Conservation (phyloP, 2,113 vertebrate genomes). For the Marmota monax region DNA sequence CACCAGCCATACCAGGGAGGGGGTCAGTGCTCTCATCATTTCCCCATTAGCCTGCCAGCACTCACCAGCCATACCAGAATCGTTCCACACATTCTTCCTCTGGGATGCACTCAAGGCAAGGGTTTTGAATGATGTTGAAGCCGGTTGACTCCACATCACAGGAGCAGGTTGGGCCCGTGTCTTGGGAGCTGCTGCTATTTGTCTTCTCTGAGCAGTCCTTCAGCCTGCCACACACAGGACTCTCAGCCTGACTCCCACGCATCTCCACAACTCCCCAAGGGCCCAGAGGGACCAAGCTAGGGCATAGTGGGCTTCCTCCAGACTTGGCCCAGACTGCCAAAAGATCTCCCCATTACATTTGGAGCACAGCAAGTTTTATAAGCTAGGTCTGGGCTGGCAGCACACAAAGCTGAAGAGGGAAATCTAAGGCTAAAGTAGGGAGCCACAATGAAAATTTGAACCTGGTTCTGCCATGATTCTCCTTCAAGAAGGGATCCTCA, state of each 20-base stretch:
- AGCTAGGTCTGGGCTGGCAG: background rate
- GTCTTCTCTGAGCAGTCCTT: conserved; percentile 91
- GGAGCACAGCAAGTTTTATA: background rate
- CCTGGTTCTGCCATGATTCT: background rate
- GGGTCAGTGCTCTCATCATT: background rate
- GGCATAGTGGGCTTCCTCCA: background rate
- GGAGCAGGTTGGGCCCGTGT: conserved; percentile 94
- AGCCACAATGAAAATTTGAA: background rate
- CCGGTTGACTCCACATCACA: conserved; percentile 93
- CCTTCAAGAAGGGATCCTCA: conserved; percentile 82
- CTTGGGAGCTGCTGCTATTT: conserved; percentile 92
- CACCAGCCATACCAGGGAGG: conserved; percentile 92
- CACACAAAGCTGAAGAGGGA: background rate
- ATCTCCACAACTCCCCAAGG: background rate
- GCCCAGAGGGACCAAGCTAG: background rate
- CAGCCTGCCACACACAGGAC: conserved; percentile 86
- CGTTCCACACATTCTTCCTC: conserved; percentile 93
- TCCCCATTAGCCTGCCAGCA: conserved; percentile 39
- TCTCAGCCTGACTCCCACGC: conserved; percentile 34
- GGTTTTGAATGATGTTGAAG: conserved; percentile 93
- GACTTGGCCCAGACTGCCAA: background rate
- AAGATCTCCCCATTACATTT: background rate
- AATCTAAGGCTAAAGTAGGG: background rate
- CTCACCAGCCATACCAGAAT: conserved; percentile 96
- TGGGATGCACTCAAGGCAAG: conserved; percentile 92